Evolutionary conservation across 2,888 invertebrate species (phyloP).

Genomic region (Pyrrhia umbra): DNA sequence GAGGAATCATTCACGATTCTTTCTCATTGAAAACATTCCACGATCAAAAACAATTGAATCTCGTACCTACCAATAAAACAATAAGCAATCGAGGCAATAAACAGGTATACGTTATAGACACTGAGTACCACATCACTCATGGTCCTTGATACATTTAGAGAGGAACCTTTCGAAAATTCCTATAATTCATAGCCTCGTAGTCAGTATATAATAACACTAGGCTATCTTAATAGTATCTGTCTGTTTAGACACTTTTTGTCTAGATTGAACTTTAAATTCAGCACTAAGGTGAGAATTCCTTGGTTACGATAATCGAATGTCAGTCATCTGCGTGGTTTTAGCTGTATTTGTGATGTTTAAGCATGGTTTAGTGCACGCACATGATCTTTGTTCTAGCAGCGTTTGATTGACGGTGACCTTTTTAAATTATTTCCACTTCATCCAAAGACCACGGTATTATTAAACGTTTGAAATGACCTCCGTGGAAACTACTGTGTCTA

Average conservation of each 20-base stretch:
- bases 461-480: not conserved
- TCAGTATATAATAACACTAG: conserved; percentile 26
- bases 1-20: conserved; percentile 36
- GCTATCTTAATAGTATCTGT: conserved; percentile 42
- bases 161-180: conserved; percentile 82
- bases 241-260: conserved; percentile 27
- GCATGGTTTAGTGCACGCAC: not conserved
- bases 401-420: conserved; percentile 14
- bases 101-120: not conserved
- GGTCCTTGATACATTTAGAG: conserved; percentile 80
- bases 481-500: not conserved
- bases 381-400: not conserved
- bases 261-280: conserved; percentile 30
- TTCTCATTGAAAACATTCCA: conserved; percentile 49
- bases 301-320: conserved; percentile 42
- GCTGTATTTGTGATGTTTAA: conserved; percentile 2
- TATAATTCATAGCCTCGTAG: conserved; percentile 50
- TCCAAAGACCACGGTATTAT: not conserved
- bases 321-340: conserved; percentile 24
- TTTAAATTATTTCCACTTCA: conserved; percentile 4
- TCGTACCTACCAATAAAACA: conserved; percentile 51
- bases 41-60: conserved; percentile 50
- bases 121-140: conserved; percentile 34
- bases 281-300: conserved; percentile 15
- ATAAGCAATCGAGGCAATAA: conserved; percentile 38